Evolutionary conservation across 2,888 invertebrate species (phyloP).

Genomic region (Tortricodes alternella): DNA sequence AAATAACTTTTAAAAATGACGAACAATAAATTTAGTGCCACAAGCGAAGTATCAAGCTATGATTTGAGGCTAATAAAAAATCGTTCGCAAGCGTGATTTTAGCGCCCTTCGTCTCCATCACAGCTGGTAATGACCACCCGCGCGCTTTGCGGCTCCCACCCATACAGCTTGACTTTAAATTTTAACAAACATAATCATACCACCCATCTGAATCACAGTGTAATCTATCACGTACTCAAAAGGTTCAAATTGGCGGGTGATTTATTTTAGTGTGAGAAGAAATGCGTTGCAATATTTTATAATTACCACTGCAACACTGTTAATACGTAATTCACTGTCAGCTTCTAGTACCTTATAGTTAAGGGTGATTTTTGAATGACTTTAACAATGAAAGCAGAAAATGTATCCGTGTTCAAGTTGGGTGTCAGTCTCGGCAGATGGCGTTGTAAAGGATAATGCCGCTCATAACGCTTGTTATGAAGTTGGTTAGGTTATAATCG

Average conservation of each 20-base stretch:
- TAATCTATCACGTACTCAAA: constrained; percentile 2
- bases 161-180: constrained; percentile 59
- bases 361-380: constrained; percentile 2
- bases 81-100: constrained; percentile 48
- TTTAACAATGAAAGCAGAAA: constrained; percentile 29
- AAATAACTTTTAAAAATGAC: no score
- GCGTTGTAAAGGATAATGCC: constrained; percentile 63
- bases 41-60: background rate
- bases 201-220: background rate
- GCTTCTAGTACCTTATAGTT: background rate
- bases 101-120: constrained; percentile 53
- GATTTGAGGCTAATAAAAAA: background rate
- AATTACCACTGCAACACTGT: background rate
- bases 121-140: constrained; percentile 75
- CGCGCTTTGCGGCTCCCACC: constrained; percentile 51
- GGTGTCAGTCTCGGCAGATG: constrained; percentile 63
- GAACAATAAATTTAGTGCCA: background rate
- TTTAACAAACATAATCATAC: constrained; percentile 35
- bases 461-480: constrained; percentile 47
- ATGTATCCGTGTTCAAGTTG: constrained; percentile 31
- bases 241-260: constrained; percentile 37
- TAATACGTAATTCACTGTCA: background rate
- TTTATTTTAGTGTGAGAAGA: background rate
- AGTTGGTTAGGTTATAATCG: constrained; percentile 54
- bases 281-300: background rate